Evolutionary conservation across 2,888 invertebrate genomes (phyloP).

Genomic region (Parochlus steinenii): DNA sequence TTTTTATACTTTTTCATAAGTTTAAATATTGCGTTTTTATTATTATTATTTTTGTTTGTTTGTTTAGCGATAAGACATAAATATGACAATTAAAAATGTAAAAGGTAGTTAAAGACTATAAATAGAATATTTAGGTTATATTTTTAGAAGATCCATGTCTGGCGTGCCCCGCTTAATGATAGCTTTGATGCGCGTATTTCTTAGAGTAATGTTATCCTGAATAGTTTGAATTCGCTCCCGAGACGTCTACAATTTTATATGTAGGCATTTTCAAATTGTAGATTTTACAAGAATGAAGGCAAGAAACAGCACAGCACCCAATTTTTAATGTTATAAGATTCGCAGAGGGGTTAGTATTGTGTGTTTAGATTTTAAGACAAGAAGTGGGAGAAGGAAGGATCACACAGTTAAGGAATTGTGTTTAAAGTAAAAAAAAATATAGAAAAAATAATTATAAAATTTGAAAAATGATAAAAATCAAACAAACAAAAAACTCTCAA

Average conservation of each 20-base stretch:
- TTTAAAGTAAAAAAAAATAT: conserved; percentile 34
- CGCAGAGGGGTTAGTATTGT: background rate
- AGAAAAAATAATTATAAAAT: too few species aligned
- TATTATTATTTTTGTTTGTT: background rate
- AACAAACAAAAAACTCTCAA: conserved; percentile 13
- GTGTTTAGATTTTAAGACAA: background rate
- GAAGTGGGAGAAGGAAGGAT: conserved; percentile 10
- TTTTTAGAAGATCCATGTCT: conserved; percentile 59
- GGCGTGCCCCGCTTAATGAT: conserved; percentile 76
- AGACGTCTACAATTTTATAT: conserved; percentile 47
- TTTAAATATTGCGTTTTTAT: background rate
- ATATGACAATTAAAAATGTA: background rate
- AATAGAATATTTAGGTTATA: conserved; percentile 27
- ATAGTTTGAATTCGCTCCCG: conserved; percentile 72
- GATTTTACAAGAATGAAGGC: conserved; percentile 8
- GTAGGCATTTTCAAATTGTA: conserved; percentile 9
- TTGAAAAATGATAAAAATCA: conserved; percentile 12
- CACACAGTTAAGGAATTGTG: conserved; percentile 12
- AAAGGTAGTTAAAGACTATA: conserved; percentile 1
- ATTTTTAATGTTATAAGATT: background rate
- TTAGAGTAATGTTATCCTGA: conserved; percentile 74
- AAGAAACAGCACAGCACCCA: conserved; percentile 15
- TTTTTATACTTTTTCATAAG: background rate
- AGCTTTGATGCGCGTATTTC: conserved; percentile 75
- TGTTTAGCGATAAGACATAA: background rate